Evolutionary conservation across 2,797 vertebrate genomes (phyloP).

Genomic region (Hipposideros larvatus): DNA sequence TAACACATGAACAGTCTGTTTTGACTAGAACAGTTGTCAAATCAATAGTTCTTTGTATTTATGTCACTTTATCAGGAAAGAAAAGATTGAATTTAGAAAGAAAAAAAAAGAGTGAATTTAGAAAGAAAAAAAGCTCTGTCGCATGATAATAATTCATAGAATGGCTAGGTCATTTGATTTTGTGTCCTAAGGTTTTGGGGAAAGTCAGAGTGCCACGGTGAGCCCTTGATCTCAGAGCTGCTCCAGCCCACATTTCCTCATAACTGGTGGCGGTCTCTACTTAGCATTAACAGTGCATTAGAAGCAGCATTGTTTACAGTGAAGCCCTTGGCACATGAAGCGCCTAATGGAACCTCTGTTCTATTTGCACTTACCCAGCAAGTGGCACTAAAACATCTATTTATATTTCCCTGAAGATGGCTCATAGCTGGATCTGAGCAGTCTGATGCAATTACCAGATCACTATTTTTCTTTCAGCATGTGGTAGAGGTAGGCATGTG

Average conservation of each 20-base stretch:
- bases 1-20: slow-evolving; percentile 71
- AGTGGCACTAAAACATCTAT: neutral
- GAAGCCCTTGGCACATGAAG: neutral
- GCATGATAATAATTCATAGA: neutral
- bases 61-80: slow-evolving; percentile 38
- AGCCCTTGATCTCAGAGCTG: neutral
- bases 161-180: neutral
- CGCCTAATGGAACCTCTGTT: neutral
- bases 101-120: neutral
- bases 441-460: neutral
- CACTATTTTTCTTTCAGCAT: neutral
- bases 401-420: neutral
- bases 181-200: neutral
- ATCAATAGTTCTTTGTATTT: slow-evolving; percentile 63
- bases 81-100: neutral
- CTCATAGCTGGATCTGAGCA: neutral
- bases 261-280: neutral
- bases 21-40: slow-evolving; percentile 70
- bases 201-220: neutral
- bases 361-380: neutral
- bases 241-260: neutral
- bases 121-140: neutral
- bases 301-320: neutral
- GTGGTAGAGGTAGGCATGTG: neutral
- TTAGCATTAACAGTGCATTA: neutral